Conservation (phyloP, 2,113 vertebrate genomes). For the Suricata suricatta region DNA sequence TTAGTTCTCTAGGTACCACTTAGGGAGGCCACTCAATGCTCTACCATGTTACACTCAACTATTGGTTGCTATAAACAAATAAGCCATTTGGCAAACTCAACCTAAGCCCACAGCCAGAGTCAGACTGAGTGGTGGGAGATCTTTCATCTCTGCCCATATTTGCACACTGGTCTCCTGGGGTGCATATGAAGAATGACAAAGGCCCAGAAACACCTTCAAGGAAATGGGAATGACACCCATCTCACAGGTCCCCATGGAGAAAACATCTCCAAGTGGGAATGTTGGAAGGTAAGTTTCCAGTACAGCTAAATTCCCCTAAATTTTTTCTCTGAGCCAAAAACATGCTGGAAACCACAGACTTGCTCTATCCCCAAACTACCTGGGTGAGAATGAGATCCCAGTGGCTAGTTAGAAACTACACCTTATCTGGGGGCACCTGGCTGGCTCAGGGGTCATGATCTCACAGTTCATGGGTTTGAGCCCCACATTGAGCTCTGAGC, state of each 20-base stretch:
- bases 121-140: neutral
- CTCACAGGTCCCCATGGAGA: neutral
- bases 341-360: neutral
- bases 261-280: neutral
- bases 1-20: neutral
- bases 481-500: no score
- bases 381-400: neutral
- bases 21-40: neutral
- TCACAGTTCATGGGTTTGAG: no score
- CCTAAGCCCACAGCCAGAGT: neutral
- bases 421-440: no score
- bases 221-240: neutral
- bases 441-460: no score
- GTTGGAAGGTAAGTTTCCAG: neutral
- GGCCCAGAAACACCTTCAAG: neutral
- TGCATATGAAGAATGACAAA: neutral
- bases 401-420: neutral
- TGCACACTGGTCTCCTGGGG: neutral
- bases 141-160: neutral
- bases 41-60: neutral
- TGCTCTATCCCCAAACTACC: neutral
- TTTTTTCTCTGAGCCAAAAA: neutral
- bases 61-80: neutral
- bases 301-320: neutral
- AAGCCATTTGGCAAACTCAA: neutral